A percentile compares a stretch with the other conserved stretches of the same genome.
Evolutionary conservation across 2,888 invertebrate species (phyloP).

Genomic region (Dexiosoma caninum): DNA sequence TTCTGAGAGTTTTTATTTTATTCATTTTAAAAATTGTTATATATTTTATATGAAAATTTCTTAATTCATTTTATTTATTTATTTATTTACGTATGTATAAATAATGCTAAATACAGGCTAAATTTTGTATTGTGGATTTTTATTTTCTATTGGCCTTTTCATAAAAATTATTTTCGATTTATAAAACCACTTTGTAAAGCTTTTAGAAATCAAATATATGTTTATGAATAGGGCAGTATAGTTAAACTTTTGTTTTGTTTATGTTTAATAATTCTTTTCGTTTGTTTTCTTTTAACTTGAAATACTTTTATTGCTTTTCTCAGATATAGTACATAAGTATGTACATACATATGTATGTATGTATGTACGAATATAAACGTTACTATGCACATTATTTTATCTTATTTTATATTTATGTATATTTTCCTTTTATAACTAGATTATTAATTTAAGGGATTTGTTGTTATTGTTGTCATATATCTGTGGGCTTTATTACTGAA

Average conservation of each 20-base stretch:
- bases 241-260: constrained; percentile 66
- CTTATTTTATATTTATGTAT: constrained; percentile 15
- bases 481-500: constrained; percentile 58
- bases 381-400: constrained; percentile 43
- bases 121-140: constrained; percentile 42
- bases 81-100: constrained; percentile 40
- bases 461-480: constrained; percentile 46
- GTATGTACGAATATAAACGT: constrained; percentile 32
- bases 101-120: constrained; percentile 69
- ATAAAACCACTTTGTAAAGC: no score
- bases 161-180: no score
- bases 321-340: constrained; percentile 12
- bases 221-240: constrained; percentile 66
- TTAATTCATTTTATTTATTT: no score
- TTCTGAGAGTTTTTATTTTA: constrained; percentile 36
- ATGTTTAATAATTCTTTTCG: not conserved
- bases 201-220: not conserved
- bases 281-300: constrained; percentile 52
- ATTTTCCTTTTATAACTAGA: not conserved
- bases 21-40: constrained; percentile 38
- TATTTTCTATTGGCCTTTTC: not conserved
- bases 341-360: not conserved
- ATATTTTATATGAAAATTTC: constrained; percentile 12
- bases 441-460: constrained; percentile 22
- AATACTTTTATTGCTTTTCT: constrained; percentile 61